phyloP scores from a whole-genome alignment of 2,797 vertebrate genomes.

The Melanotaenia pygmaea region DNA sequence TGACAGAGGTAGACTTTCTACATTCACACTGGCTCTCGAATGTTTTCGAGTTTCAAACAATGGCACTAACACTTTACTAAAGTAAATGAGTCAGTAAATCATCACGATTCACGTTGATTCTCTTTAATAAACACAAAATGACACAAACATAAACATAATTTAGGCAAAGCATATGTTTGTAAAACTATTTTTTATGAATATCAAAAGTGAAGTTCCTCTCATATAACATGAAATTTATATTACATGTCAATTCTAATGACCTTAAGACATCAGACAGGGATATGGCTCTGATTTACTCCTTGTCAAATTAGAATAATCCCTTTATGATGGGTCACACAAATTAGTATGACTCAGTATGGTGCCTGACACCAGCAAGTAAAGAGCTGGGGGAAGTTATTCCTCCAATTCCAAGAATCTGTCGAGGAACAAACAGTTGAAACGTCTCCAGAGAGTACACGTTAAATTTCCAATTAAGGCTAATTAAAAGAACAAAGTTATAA shows the following conservation, averaged over 20 bases:
- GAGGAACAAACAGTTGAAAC: background rate
- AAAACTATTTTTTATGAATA: slow-evolving; percentile 52
- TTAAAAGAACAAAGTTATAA: slow-evolving; percentile 13
- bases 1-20: background rate
- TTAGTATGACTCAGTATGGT: slow-evolving; percentile 5
- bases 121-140: slow-evolving; percentile 30
- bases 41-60: slow-evolving; percentile 1
- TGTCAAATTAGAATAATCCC: background rate
- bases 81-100: slow-evolving; percentile 13
- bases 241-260: slow-evolving; percentile 1
- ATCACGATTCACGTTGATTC: slow-evolving; percentile 39
- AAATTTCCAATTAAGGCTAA: slow-evolving; percentile 7
- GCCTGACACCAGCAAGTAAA: background rate
- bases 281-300: background rate
- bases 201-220: slow-evolving; percentile 42
- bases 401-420: background rate
- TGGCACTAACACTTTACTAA: slow-evolving; percentile 9
- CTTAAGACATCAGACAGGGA: background rate
- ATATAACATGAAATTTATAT: slow-evolving; percentile 5
- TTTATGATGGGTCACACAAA: background rate
- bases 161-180: slow-evolving; percentile 28
- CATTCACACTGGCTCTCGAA: background rate
- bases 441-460: background rate
- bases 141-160: slow-evolving; percentile 45
- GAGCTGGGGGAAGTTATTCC: background rate